These are phyloP conservation scores for Lasiommata megera DNA, from an alignment of 2,888 invertebrate genomes.

Conservation along the genomic window DNA sequence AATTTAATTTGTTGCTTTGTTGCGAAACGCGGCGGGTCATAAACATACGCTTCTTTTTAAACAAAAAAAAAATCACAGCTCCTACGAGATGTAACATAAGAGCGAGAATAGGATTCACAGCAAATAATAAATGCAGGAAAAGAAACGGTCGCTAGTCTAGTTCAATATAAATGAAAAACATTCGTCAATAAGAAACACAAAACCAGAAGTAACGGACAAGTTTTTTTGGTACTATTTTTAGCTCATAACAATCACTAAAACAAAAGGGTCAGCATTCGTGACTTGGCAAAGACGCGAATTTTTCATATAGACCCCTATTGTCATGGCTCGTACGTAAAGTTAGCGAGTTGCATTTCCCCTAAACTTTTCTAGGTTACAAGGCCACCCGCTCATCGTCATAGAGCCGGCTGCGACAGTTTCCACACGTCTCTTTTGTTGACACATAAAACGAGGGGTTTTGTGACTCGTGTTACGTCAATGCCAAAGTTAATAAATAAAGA, in stretches of 20 bases:
- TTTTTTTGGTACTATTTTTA: slow-evolving; percentile 6
- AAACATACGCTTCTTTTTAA: too few species aligned
- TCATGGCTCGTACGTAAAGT: slow-evolving; percentile 18
- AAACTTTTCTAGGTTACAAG: slow-evolving; percentile 27
- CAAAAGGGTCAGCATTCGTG: slow-evolving; percentile 19
- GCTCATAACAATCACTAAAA: not conserved
- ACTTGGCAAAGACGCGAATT: slow-evolving; percentile 25
- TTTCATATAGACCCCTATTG: slow-evolving; percentile 24
- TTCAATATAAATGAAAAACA: too few species aligned
- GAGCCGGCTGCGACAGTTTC: slow-evolving; percentile 15
- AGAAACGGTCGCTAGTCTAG: too few species aligned
- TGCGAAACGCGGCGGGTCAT: too few species aligned
- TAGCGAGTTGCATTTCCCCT: slow-evolving; percentile 22
- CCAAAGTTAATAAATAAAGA: slow-evolving; percentile 20
- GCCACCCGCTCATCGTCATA: slow-evolving; percentile 17
- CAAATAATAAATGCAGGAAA: too few species aligned
- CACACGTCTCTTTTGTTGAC: slow-evolving; percentile 22
- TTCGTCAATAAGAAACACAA: too few species aligned
- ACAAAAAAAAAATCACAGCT: too few species aligned
- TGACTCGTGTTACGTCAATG: slow-evolving; percentile 15
- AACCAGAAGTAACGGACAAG: too few species aligned
- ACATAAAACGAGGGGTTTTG: slow-evolving; percentile 16
- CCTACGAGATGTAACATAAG: too few species aligned
- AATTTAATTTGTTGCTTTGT: too few species aligned
- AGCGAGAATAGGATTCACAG: too few species aligned